A percentile compares a stretch with the other conserved stretches of the same genome.
phyloP scores from a whole-genome alignment of 2,797 vertebrate species.

The Pelobates cultripes region DNA sequence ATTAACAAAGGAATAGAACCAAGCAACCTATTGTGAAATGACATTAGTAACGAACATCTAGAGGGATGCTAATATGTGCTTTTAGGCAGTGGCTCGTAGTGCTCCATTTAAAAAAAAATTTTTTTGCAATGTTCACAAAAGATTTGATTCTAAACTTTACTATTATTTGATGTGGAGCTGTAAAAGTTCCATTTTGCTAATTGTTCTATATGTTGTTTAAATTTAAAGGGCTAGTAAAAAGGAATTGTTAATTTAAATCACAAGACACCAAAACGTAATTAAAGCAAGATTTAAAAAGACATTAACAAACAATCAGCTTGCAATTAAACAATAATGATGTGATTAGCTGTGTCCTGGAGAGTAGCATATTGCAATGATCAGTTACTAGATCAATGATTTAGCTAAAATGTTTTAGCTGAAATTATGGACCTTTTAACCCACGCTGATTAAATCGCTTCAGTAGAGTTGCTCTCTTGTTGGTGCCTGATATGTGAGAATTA shows the following conservation, averaged over 20 bases:
- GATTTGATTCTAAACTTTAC: background rate
- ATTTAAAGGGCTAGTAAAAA: constrained; percentile 53
- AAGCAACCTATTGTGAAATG: background rate
- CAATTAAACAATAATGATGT: constrained; percentile 78
- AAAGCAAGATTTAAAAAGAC: constrained; percentile 70
- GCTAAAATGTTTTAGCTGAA: constrained; percentile 58
- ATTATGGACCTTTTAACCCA: constrained; percentile 71
- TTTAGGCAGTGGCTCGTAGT: background rate
- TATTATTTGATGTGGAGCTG: background rate
- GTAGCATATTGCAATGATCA: constrained; percentile 72
- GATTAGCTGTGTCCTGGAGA: constrained; percentile 74
- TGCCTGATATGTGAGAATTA: constrained; percentile 73
- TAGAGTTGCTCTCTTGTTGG: constrained; percentile 60
- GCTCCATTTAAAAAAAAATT: too few relatives aligned
- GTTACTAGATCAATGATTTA: constrained; percentile 72
- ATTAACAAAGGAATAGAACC: background rate
- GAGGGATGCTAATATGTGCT: background rate
- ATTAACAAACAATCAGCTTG: constrained; percentile 74
- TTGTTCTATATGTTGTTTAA: constrained; percentile 35
- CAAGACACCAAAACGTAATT: constrained; percentile 70
- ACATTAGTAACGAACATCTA: background rate
- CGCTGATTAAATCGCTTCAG: constrained; percentile 73
- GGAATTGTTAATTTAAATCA: constrained; percentile 65
- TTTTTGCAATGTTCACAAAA: too few relatives aligned
- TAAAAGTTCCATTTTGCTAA: constrained; percentile 2